phyloP scores from a whole-genome alignment of 2,113 vertebrate species.

The Coptodon rendalli region DNA sequence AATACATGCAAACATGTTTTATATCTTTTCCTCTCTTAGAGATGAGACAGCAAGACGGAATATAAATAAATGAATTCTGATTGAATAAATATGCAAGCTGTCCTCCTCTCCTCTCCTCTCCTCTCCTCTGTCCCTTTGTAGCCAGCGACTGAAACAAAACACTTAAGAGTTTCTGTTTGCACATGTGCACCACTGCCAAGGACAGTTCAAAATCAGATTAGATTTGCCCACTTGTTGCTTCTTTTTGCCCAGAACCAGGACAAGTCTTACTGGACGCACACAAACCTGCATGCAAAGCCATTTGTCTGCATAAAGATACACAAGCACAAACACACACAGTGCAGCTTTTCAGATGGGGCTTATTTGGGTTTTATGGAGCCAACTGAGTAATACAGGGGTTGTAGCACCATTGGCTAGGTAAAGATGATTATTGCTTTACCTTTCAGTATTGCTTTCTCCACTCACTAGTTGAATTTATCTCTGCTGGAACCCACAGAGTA shows the following conservation, averaged over 20 bases:
- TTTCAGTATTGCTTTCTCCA: constrained; percentile 4
- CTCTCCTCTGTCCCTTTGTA: neutral
- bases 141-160: constrained; percentile 1
- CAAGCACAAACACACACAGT: neutral
- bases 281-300: neutral
- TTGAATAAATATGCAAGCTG: constrained; percentile 27
- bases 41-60: constrained; percentile 7
- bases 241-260: neutral
- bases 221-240: constrained; percentile 10
- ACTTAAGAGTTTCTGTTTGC: constrained; percentile 20
- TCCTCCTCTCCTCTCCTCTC: constrained; percentile 4
- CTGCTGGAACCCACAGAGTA: neutral
- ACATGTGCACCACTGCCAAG: neutral
- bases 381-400: constrained; percentile 28
- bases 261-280: neutral
- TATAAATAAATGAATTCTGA: constrained; percentile 15
- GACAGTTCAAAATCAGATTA: neutral
- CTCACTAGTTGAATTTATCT: neutral
- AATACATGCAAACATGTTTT: constrained; percentile 17
- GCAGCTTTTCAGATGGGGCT: constrained; percentile 3
- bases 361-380: constrained; percentile 49
- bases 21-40: neutral
- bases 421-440: constrained; percentile 49
- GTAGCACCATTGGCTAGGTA: constrained; percentile 12
- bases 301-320: neutral